Base-by-base conservation (phyloP, 2,797 vertebrate species). In the Paramormyrops hopkinsi region DNA sequence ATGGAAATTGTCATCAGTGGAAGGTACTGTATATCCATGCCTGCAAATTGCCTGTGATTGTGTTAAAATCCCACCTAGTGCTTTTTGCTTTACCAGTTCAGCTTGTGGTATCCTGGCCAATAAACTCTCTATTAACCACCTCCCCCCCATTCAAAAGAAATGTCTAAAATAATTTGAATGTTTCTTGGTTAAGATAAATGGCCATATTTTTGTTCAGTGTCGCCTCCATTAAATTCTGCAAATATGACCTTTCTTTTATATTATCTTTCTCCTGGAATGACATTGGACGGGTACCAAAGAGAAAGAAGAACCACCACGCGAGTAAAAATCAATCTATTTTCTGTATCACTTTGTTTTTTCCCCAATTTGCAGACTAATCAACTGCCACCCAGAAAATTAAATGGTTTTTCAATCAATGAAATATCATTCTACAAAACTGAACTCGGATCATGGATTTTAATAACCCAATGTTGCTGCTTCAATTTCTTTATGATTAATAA, bases 361-460 rank as follows among this genome's bases (percentile, higher is more conserved):
- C 11, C 54, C 37, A 44, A 79, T 79, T 41, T 79, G 73, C 73
- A 69, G 84, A 90, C 69, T 86, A 83, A 88, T 90, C 90, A 33
- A 86, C 69, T 79, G 84, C 88, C 83, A 83, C 86, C 56, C 22
- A 89, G 69, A 79, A 48, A 89, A 82, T 56, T n/a, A 87, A 69
- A 54, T 88, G 54, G 48, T 89, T 89, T 89, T 88, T 89, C 44
- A 90, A 62, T 59, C 53, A 87, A 89, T 83, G 44, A 89, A 89
- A 83, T 89, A 59, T 83, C 53, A 89, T 83, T 83, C 88, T 89
- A 82, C 33, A 54, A 89, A 56, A 89, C 37, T 14, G 41, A 89
- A 51, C 88, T 84, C 19, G 87, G 73, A 88, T 79, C 69, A 37
- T 59, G 53, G 85, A 87, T 87, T 87, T 79, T 88, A 88, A 76